phyloP scores from a whole-genome alignment of 1,140 invertebrate species.

The Zaprionus camerounensis region DNA sequence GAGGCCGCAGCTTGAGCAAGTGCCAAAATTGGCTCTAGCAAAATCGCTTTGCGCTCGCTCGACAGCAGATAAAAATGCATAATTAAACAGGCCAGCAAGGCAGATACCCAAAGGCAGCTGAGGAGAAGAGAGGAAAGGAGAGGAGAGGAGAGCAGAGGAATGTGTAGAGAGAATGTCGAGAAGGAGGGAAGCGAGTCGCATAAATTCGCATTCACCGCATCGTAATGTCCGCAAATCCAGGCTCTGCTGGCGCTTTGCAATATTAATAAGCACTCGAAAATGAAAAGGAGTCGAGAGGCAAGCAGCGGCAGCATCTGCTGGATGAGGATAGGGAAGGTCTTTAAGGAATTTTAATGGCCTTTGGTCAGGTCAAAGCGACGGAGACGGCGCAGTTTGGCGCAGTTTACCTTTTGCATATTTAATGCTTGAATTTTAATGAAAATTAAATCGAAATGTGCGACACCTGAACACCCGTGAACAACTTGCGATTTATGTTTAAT shows the following conservation, averaged over 20 bases:
- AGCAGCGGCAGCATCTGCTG: slow-evolving; percentile 20
- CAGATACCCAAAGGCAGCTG: not conserved
- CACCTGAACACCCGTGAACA: slow-evolving; percentile 59
- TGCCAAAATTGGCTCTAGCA: slow-evolving; percentile 55
- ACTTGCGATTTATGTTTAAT: slow-evolving; percentile 74
- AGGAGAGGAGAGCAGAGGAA: too few relatives aligned
- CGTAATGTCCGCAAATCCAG: slow-evolving; percentile 82
- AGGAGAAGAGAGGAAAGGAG: not conserved
- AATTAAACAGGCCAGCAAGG: slow-evolving; percentile 62
- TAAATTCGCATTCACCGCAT: slow-evolving; percentile 80
- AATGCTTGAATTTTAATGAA: slow-evolving; percentile 80
- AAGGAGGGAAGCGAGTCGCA: slow-evolving; percentile 34
- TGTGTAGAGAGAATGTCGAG: not conserved
- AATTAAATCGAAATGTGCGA: slow-evolving; percentile 83
- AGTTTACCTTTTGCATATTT: slow-evolving; percentile 82
- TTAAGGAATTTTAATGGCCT: slow-evolving; percentile 82
- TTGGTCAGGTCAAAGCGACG: slow-evolving; percentile 36
- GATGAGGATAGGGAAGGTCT: slow-evolving; percentile 46
- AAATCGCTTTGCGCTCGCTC: slow-evolving; percentile 47
- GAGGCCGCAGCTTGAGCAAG: slow-evolving; percentile 26
- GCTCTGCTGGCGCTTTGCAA: slow-evolving; percentile 63
- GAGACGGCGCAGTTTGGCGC: slow-evolving; percentile 68
- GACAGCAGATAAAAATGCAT: slow-evolving; percentile 75
- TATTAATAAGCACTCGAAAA: slow-evolving; percentile 83
- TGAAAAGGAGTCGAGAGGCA: slow-evolving; percentile 70